Conservation (phyloP, 2,113 vertebrate genomes). For the Oxyruncus cristatus region DNA sequence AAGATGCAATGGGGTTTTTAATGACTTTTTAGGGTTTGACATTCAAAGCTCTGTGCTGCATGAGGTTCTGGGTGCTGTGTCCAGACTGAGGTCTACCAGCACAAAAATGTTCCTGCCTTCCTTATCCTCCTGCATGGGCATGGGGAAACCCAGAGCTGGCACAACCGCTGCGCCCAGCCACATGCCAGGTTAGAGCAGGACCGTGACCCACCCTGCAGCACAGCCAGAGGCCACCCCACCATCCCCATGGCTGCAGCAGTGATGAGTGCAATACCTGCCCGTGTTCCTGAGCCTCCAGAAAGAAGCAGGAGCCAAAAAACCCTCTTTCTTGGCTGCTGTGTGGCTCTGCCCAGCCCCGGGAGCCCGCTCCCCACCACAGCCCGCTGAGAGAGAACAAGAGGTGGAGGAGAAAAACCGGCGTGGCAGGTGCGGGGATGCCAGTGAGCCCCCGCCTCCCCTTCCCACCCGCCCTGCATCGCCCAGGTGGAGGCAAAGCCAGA, state of each 20-base stretch:
- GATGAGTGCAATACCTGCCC: fast-evolving
- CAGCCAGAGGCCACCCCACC: not conserved
- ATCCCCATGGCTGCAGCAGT: fast-evolving
- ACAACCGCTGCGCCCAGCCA: not conserved
- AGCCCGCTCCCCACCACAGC: not conserved
- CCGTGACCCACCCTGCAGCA: not conserved
- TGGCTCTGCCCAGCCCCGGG: not conserved
- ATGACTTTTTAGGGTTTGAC: not conserved
- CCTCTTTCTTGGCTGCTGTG: not conserved
- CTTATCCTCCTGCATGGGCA: not conserved
- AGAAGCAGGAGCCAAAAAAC: not conserved
- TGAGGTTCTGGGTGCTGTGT: not conserved
- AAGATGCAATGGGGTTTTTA: not conserved
- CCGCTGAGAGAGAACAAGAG: not conserved
- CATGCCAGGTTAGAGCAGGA: not conserved
- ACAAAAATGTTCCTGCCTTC: not conserved
- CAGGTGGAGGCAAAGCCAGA: not conserved
- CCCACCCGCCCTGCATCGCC: not conserved
- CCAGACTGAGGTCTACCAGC: not conserved
- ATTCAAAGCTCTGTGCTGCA: not conserved
- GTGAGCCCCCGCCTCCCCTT: not conserved
- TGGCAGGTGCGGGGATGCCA: not conserved
- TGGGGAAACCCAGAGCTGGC: not conserved
- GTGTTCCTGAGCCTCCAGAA: fast-evolving
- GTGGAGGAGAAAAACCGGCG: conserved; percentile 32